A percentile compares a stretch with the other conserved stretches of the same genome.
Evolutionary conservation across 2,888 invertebrate species (phyloP).

Genomic region (Nomada goodeniana): DNA sequence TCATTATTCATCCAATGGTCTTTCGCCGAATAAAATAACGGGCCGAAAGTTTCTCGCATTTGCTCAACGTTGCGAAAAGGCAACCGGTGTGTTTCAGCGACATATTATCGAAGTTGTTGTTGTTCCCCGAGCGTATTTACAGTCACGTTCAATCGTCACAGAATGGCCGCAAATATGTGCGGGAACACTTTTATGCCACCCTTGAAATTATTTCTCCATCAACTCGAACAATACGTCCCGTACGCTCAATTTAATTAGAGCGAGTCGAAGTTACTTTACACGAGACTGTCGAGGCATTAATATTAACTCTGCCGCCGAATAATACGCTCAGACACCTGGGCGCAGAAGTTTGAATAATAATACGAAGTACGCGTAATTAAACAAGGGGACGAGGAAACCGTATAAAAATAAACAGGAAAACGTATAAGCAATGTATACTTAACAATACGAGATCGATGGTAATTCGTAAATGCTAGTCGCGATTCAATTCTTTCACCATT

Average conservation of each 20-base stretch:
- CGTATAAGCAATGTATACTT: background rate
- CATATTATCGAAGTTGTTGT: background rate
- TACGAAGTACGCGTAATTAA: slow-evolving; percentile 34
- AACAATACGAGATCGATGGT: background rate
- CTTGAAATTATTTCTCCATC: background rate
- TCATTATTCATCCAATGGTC: background rate
- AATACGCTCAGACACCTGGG: slow-evolving; percentile 2
- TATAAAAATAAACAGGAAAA: slow-evolving; percentile 7
- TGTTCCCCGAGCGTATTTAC: too few species aligned
- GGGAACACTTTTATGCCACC: background rate
- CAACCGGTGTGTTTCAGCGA: background rate
- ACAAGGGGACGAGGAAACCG: background rate
- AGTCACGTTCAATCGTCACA: background rate
- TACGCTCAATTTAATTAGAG: slow-evolving; percentile 12
- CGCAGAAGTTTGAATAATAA: slow-evolving; percentile 2
- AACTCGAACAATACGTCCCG: background rate
- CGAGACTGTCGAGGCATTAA: slow-evolving; percentile 8
- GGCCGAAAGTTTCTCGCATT: background rate
- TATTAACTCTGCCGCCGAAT: slow-evolving; percentile 18
- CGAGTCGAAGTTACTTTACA: slow-evolving; percentile 16
- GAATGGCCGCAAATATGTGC: background rate
- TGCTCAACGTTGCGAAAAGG: background rate
- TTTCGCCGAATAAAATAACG: background rate
- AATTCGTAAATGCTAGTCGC: background rate
- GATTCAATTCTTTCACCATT: background rate